A percentile compares a stretch with the other conserved stretches of the same genome.
phyloP scores from a whole-genome alignment of 2,888 invertebrate species.

The Seira musarum region DNA sequence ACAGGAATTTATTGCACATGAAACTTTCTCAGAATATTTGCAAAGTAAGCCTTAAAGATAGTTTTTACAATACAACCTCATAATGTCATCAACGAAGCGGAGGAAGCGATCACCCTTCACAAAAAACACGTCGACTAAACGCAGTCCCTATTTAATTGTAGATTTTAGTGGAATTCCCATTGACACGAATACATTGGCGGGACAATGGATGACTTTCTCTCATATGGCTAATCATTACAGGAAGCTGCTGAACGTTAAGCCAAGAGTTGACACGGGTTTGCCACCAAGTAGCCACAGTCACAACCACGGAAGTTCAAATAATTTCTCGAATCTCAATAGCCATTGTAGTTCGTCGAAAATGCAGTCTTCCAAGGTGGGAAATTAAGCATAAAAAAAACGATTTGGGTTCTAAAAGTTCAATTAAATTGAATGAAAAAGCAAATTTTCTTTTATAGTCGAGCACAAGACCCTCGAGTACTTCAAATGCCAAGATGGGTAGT shows the following conservation, averaged over 20 bases:
- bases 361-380: slow-evolving; percentile 48
- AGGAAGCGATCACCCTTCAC: background rate
- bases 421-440: background rate
- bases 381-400: background rate
- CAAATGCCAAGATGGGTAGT: slow-evolving; percentile 26
- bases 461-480: background rate
- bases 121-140: background rate
- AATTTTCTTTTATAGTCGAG: background rate
- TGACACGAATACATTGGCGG: slow-evolving; percentile 61
- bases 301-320: slow-evolving; percentile 28
- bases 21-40: too few species aligned
- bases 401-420: background rate
- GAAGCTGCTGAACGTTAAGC: slow-evolving; percentile 67
- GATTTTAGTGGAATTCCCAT: slow-evolving; percentile 59
- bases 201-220: slow-evolving; percentile 67
- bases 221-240: slow-evolving; percentile 69
- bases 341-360: background rate
- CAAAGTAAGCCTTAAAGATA: slow-evolving; percentile 1
- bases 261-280: slow-evolving; percentile 61
- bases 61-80: too few species aligned
- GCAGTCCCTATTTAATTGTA: slow-evolving; percentile 42
- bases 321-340: slow-evolving; percentile 17
- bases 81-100: background rate
- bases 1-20: background rate
- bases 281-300: background rate